Base-by-base conservation (phyloP, 1,140 invertebrate species). In the Neodiprion pinetum region DNA sequence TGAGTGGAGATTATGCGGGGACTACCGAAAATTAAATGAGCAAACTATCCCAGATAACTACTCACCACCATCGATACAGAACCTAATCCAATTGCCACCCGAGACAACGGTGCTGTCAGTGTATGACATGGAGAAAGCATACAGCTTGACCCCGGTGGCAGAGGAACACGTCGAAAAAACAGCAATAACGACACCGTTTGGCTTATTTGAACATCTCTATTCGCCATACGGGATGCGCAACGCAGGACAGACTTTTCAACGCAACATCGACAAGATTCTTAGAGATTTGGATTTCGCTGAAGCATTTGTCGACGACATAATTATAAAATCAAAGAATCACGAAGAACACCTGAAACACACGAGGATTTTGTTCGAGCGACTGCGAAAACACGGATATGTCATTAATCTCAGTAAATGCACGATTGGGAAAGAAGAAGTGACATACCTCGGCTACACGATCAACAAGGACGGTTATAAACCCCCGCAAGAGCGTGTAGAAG, bases 111-210 rank as follows among this genome's bases (percentile, higher is more conserved):
- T 84, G 21, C 90, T 91, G 72, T 80, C 82, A 0, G 82, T 77
- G 2, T 67, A 92, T 1, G 90, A 92, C 80, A 72, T 90, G 3
- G 72, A 75, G 0, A 81, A 80, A 48, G 91, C 90, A 0, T 92
- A 89, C 76, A 83, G 87, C 76, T 90, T 89, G 68, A 84, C 89
- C 0, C 84, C 86, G 0, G 76, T 89, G 0, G 73, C 75, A 0
- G 61, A 74, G 2, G 80, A 84, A 11, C 85, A 88, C 72, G 78
- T 84, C 8, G 21, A 65, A 9, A 87, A 88, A 74, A 88, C 85
- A 0, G 84, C 86, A 0, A 80, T 88, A 11, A 83, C 74, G 0
- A 87, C 86, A 1, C 83, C 83, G 1, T 86, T 86, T 49, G 82
- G 79, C 1, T 66, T 78, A 17, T 83, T 76, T 48, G 84, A 87